Percentiles rank a stretch among this genome's conserved stretches.
phyloP scores from a whole-genome alignment of 2,797 vertebrate species.

The Acipenser oxyrinchus region DNA sequence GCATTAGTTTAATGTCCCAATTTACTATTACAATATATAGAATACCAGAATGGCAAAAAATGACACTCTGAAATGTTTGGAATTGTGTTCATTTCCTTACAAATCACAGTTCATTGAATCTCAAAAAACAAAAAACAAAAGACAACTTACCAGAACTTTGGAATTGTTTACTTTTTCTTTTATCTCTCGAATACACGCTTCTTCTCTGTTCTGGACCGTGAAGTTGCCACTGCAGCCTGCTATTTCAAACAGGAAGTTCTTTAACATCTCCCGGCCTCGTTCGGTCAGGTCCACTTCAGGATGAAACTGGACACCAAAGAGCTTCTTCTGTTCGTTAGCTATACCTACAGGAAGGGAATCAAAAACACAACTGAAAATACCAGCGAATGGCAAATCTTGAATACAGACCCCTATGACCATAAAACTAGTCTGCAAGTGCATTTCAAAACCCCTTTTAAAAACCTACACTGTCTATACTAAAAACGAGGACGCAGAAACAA shows the following conservation, averaged over 20 bases:
- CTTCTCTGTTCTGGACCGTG: slow-evolving; percentile 84
- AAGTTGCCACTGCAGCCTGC: slow-evolving; percentile 89
- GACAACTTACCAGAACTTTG: slow-evolving; percentile 86
- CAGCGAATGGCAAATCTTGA: too few relatives aligned
- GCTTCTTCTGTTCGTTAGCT: slow-evolving; percentile 92
- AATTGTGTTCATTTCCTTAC: too few relatives aligned
- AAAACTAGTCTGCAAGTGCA: too few relatives aligned
- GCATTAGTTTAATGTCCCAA: too few relatives aligned
- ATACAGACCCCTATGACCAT: too few relatives aligned
- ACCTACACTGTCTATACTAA: not conserved
- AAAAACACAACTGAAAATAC: not conserved
- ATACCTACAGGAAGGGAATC: slow-evolving; percentile 59
- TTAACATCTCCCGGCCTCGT: slow-evolving; percentile 85
- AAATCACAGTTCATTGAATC: too few relatives aligned
- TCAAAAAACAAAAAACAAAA: not conserved
- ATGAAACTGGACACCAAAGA: slow-evolving; percentile 94
- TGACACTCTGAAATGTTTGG: too few relatives aligned
- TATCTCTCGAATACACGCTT: slow-evolving; percentile 80
- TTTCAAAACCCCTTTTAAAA: too few relatives aligned
- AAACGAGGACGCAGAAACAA: not conserved
- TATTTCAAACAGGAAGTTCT: slow-evolving; percentile 92
- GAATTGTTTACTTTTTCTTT: slow-evolving; percentile 81
- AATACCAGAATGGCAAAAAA: too few relatives aligned
- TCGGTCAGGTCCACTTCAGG: slow-evolving; percentile 94
- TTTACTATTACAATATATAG: too few relatives aligned